Evolutionary conservation across 35 echinoderm and acorn worm species (phyloP).

Genomic region (Apostichopus californicus): DNA sequence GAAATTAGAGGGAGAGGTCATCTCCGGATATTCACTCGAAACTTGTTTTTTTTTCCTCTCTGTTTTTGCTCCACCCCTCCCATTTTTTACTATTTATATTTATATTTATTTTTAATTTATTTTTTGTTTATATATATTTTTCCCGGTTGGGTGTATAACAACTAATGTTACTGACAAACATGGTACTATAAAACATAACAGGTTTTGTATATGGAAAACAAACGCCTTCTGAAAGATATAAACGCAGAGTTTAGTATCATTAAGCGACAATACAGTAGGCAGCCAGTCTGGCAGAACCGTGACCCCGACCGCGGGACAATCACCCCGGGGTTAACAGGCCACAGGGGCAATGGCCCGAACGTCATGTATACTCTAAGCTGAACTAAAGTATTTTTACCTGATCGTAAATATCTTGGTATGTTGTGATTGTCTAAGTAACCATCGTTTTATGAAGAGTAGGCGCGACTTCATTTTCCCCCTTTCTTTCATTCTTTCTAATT

Average conservation of each 20-base stretch:
- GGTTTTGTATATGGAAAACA: too few relatives aligned
- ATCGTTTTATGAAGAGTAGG: background rate
- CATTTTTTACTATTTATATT: too few relatives aligned
- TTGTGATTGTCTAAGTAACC: background rate
- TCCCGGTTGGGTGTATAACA: too few relatives aligned
- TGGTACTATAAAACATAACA: too few relatives aligned
- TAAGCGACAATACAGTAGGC: too few relatives aligned
- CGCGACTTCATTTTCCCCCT: background rate
- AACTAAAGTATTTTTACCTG: background rate
- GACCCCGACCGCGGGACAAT: background rate
- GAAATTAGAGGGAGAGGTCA: background rate
- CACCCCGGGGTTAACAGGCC: background rate
- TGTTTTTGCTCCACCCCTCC: background rate
- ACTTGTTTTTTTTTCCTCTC: background rate
- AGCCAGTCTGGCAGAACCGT: background rate
- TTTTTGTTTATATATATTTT: too few relatives aligned
- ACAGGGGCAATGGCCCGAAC: background rate
- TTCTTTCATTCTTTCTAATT: too few relatives aligned
- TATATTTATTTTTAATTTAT: too few relatives aligned
- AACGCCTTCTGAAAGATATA: too few relatives aligned
- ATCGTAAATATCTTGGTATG: background rate
- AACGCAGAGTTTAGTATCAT: too few relatives aligned
- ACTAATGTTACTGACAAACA: too few relatives aligned
- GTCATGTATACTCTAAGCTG: background rate
- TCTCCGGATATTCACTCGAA: background rate